Conservation (phyloP, 2,113 vertebrate genomes). For the Isichthys henryi region DNA sequence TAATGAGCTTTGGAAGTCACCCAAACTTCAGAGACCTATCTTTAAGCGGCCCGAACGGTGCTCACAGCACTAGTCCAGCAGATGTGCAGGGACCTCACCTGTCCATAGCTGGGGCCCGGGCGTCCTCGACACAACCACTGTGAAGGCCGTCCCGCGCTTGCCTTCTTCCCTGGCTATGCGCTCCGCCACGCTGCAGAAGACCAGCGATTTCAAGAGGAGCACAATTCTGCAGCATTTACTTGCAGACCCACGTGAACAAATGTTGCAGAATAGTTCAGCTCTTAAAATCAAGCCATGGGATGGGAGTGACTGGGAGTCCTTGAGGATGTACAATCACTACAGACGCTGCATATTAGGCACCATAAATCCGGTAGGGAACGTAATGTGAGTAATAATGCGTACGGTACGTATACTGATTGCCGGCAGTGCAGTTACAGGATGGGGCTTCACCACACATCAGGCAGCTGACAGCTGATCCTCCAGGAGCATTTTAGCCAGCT, state of each 20-base stretch:
- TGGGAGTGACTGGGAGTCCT: neutral
- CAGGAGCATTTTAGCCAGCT: neutral
- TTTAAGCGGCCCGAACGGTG: neutral
- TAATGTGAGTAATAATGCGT: neutral
- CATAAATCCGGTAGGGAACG: neutral
- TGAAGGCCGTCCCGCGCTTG: neutral
- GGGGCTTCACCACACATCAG: neutral
- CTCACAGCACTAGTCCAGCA: neutral
- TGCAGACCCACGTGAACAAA: conserved; percentile 41
- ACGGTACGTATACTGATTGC: neutral
- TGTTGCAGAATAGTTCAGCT: conserved; percentile 43
- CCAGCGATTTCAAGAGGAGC: conserved; percentile 40
- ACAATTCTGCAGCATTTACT: conserved; percentile 50
- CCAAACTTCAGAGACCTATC: conserved; percentile 34
- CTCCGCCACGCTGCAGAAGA: conserved; percentile 20
- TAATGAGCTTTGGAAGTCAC: conserved; percentile 56
- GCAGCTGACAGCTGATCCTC: neutral
- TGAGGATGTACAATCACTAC: neutral
- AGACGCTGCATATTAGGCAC: neutral
- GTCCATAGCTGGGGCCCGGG: neutral
- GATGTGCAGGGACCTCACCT: conserved; percentile 15
- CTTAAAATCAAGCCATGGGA: conserved; percentile 39
- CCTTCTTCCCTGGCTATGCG: neutral
- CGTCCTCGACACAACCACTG: neutral
- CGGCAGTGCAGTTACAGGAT: neutral